phyloP scores from a whole-genome alignment of 2,888 invertebrate species.

The Aproaerema taeniolella region DNA sequence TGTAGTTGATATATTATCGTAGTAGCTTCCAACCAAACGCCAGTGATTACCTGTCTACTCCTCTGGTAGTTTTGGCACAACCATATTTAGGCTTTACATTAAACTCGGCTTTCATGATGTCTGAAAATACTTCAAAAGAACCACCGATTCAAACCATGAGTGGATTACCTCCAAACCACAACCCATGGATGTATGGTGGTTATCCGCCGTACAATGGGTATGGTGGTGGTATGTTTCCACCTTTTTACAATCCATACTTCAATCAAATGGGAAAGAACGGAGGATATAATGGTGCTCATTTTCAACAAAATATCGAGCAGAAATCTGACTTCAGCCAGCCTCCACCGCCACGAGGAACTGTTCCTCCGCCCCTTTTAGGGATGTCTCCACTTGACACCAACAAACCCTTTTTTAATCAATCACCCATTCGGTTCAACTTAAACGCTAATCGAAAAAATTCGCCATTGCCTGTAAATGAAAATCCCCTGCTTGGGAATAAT shows the following conservation, averaged over 20 bases:
- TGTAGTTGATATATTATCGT: too few species aligned
- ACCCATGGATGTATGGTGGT: conserved; percentile 65
- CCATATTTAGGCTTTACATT: conserved; percentile 4
- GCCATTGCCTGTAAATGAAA: conserved; percentile 56
- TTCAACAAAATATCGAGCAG: conserved; percentile 47
- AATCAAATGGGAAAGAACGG: conserved; percentile 56
- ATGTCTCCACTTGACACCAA: conserved; percentile 62
- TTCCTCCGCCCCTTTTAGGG: conserved; percentile 55
- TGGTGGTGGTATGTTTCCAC: conserved; percentile 61
- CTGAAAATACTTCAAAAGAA: conserved; percentile 60
- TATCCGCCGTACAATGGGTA: conserved; percentile 59
- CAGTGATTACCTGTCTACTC: too few species aligned
- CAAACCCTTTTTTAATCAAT: conserved; percentile 63
- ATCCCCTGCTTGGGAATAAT: conserved; percentile 54
- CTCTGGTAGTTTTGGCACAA: conserved; percentile 9
- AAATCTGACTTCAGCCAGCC: conserved; percentile 42
- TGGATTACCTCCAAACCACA: conserved; percentile 57
- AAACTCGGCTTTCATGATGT: conserved; percentile 37
- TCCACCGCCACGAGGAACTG: conserved; percentile 50
- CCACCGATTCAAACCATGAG: conserved; percentile 67
- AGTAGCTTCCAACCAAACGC: too few species aligned
- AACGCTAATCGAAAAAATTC: conserved; percentile 59
- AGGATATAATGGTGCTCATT: conserved; percentile 46
- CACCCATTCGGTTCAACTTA: conserved; percentile 68
- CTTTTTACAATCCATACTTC: conserved; percentile 70